Percentiles rank a stretch among this genome's conserved stretches.
These are phyloP conservation scores for Epinephelus cyanopodus DNA, from an alignment of 2,113 vertebrate species.

Conservation along the genomic window DNA sequence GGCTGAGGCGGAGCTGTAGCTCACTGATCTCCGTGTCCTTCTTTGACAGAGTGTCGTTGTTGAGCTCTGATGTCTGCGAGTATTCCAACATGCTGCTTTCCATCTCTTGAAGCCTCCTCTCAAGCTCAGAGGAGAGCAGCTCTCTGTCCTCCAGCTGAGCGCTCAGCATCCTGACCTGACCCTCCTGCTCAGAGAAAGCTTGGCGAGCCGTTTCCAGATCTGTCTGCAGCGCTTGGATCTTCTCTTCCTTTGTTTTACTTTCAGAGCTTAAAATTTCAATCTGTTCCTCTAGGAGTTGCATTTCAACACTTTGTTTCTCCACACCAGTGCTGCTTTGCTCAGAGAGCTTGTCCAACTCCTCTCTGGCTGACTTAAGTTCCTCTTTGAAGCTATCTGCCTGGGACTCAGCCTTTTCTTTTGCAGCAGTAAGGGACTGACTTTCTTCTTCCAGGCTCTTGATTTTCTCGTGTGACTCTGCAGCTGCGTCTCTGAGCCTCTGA, in stretches of 20 bases:
- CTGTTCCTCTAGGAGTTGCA: conserved; percentile 87
- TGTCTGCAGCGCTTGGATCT: conserved; percentile 87
- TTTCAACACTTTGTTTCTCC: conserved; percentile 78
- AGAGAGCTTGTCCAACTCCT: conserved; percentile 77
- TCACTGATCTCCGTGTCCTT: conserved; percentile 83
- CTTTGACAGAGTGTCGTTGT: conserved; percentile 82
- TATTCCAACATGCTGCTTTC: conserved; percentile 82
- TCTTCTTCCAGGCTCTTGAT: conserved; percentile 71
- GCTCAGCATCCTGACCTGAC: conserved; percentile 80
- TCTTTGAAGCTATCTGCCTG: conserved; percentile 67
- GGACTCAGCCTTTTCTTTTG: conserved; percentile 83
- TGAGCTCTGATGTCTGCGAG: conserved; percentile 78
- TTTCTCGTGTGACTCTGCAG: conserved; percentile 84
- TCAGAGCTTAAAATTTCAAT: conserved; percentile 87
- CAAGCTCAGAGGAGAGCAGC: conserved; percentile 76
- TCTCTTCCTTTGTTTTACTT: conserved; percentile 87
- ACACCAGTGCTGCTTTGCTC: conserved; percentile 77
- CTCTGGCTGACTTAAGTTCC: conserved; percentile 81
- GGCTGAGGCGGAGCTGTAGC: conserved; percentile 82
- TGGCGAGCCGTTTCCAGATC: conserved; percentile 85
- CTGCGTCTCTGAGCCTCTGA: conserved; percentile 77
- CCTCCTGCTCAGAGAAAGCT: conserved; percentile 84
- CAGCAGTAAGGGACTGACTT: conserved; percentile 70
- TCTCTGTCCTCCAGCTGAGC: conserved; percentile 86
- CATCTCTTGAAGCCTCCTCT: conserved; percentile 77